Base-by-base conservation (phyloP, 1,140 invertebrate genomes). In the Pissodes strobi region DNA sequence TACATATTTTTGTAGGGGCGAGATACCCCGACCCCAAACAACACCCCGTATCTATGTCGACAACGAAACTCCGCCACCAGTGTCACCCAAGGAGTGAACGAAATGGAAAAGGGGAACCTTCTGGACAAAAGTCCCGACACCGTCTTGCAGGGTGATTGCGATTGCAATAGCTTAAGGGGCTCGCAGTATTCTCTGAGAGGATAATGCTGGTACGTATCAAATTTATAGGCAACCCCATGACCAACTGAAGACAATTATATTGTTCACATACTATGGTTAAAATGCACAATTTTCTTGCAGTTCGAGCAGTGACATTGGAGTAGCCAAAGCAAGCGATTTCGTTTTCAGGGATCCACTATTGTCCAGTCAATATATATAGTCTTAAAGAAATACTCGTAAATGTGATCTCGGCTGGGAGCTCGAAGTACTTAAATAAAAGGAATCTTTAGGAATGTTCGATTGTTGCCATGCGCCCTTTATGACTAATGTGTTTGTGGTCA, bases 11-110 rank as follows among this genome's bases (percentile, higher is more conserved):
- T 74, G 51, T 76, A 90, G 88, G 88, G 87, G 70, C 83, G 85
- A 72, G 88, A 87, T 73, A 89, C 88, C 58, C 88, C 88, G 48
- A 90, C 89, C 10, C 89, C 90, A 17, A 84, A 85, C 17, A 88
- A 88, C 68, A 90, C 90, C 4, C 90, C 90, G 10, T 92, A 90
- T 70, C 75, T 91, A 76, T 91, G 90, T 37, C 89, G 92, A 73
- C 81, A 90, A 17, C 90, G 85, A 72, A 85, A 80, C 69, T 74
- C 82, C 39, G 68, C 70, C 39, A 76, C 73, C 27, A 74, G 72
- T 1, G 79, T 80, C 15, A 78, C 79, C 19, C 79, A 81, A 66
- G 82, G 82, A 72, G 74, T 84, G 43, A 85, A 83, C 69, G 84
- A 85, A 69, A 85, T 86, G 81, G 85, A 86, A 74, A 79, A 83